Percentiles rank a stretch among this genome's conserved stretches.
Evolutionary conservation across 2,113 vertebrate genomes (phyloP).

Genomic region (Piaya cayana): DNA sequence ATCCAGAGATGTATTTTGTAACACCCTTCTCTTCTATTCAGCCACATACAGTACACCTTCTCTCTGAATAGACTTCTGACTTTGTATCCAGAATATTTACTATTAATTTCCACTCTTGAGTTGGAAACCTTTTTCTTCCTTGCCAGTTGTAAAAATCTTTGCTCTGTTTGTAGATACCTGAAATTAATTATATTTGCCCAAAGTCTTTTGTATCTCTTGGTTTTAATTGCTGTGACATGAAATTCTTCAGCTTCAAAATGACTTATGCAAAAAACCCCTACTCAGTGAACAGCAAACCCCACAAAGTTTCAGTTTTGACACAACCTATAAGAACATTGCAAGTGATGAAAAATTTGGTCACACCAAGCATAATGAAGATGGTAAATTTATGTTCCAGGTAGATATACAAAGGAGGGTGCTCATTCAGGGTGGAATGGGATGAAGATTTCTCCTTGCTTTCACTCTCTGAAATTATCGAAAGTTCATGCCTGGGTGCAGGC

Average conservation of each 20-base stretch:
- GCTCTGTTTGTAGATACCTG: neutral
- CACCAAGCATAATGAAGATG: neutral
- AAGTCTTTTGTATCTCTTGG: neutral
- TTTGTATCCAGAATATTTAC: neutral
- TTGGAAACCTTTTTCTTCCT: neutral
- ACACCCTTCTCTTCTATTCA: conserved; percentile 24
- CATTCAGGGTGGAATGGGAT: neutral
- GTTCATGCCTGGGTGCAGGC: neutral
- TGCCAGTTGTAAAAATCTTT: neutral
- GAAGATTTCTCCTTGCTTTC: neutral
- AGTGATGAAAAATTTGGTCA: neutral
- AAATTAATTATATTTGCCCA: conserved; percentile 18
- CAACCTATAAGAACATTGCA: neutral
- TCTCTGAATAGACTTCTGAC: neutral
- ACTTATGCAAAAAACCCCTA: neutral
- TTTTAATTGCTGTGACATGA: neutral
- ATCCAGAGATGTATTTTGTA: conserved; percentile 55
- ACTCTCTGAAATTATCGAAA: neutral
- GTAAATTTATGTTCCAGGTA: neutral
- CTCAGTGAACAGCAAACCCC: neutral
- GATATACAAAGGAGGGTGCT: neutral
- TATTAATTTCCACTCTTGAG: neutral
- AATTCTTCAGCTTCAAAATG: neutral
- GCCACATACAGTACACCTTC: neutral
- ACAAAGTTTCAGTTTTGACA: neutral